A percentile compares a stretch with the other conserved stretches of the same genome.
Conservation (phyloP, 2,797 vertebrate genomes). For the Dryobates pubescens region DNA sequence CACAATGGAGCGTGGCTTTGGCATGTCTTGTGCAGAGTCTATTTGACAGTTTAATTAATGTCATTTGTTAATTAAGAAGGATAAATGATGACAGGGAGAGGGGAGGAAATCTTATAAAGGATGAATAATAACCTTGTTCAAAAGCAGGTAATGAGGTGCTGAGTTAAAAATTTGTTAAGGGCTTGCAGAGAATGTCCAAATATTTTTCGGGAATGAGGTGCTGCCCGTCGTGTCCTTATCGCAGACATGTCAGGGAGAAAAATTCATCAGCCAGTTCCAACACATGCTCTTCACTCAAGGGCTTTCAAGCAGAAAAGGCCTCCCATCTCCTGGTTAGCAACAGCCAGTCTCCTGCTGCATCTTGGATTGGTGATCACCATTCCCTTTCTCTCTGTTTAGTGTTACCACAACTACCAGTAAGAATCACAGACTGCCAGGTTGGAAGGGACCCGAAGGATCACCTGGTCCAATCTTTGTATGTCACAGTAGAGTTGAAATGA, state of each 20-base stretch:
- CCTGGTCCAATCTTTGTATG: no score
- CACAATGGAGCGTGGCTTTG: background rate
- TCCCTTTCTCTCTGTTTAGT: background rate
- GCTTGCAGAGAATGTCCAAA: slow-evolving; percentile 19
- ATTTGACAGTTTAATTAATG: slow-evolving; percentile 64
- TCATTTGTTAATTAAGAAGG: slow-evolving; percentile 67
- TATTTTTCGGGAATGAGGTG: slow-evolving; percentile 22
- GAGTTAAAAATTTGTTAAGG: slow-evolving; percentile 32
- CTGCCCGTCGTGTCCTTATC: slow-evolving; percentile 11
- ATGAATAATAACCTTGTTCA: slow-evolving; percentile 50
- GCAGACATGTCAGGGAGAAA: background rate
- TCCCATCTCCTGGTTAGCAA: background rate
- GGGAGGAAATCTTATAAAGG: slow-evolving; percentile 44
- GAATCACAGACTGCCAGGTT: no score
- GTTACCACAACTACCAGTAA: background rate
- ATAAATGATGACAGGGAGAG: slow-evolving; percentile 37
- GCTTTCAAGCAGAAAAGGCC: background rate
- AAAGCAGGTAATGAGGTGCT: slow-evolving; percentile 43
- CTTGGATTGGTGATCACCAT: accelerated
- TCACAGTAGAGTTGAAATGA: no score
- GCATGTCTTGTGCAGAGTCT: background rate
- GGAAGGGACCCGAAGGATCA: no score
- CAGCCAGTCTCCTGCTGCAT: accelerated
- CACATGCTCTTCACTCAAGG: background rate
- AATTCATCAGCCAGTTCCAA: background rate